Conservation (phyloP, 1,140 invertebrate species). For the Caenorhabditis brenneri region DNA sequence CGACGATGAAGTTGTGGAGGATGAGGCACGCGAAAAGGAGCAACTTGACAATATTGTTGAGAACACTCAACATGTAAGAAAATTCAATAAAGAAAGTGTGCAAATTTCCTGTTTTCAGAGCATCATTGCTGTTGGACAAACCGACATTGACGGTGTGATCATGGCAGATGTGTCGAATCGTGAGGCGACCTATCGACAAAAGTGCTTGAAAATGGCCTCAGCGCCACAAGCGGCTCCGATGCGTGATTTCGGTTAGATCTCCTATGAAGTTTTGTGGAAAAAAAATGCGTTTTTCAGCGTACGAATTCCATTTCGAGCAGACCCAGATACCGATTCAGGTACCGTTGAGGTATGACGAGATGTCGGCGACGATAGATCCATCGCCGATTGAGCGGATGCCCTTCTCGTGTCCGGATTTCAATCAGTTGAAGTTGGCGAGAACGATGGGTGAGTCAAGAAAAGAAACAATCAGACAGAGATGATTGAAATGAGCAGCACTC, state of each 20-base stretch:
- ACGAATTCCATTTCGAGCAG: neutral
- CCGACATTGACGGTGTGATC: slow-evolving; percentile 10
- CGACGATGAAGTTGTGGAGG: neutral
- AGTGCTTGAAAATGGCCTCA: neutral
- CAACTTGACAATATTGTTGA: slow-evolving; percentile 31
- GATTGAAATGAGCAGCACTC: too few species aligned
- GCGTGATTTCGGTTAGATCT: neutral
- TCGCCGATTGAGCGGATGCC: slow-evolving; percentile 23
- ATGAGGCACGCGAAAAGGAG: neutral
- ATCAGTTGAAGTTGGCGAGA: neutral
- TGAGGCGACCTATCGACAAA: neutral
- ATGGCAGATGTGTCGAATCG: neutral
- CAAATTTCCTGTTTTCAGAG: neutral
- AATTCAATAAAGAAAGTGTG: neutral
- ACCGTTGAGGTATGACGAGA: neutral
- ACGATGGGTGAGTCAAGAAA: neutral
- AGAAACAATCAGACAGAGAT: neutral
- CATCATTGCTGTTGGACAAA: slow-evolving; percentile 21
- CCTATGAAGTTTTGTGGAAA: too few species aligned
- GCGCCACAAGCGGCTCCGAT: neutral
- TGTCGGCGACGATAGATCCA: neutral
- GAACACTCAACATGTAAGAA: neutral
- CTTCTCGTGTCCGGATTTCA: neutral
- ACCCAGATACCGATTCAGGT: slow-evolving; percentile 7
- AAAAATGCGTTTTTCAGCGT: too few species aligned